Percentiles rank a stretch among this genome's conserved stretches.
phyloP scores from a whole-genome alignment of 2,797 vertebrate genomes.

The Hephaestus fuliginosus region DNA sequence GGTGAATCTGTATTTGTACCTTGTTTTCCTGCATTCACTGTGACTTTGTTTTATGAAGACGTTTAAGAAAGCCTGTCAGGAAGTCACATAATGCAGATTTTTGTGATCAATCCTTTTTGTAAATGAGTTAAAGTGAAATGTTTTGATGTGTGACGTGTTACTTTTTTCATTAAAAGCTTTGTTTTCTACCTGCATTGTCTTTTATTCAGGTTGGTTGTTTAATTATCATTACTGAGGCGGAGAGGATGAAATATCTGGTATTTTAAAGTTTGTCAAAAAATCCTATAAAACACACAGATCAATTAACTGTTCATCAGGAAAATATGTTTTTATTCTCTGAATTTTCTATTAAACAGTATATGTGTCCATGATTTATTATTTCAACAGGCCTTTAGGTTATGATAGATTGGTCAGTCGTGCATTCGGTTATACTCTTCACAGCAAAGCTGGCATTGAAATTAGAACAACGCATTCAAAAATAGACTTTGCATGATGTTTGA shows the following conservation, averaged over 20 bases:
- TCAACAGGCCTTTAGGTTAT: neutral
- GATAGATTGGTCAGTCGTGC: neutral
- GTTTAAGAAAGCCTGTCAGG: neutral
- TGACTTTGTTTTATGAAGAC: neutral
- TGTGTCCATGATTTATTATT: neutral
- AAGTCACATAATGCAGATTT: neutral
- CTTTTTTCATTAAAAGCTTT: slow-evolving; percentile 39
- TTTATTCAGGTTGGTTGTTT: neutral
- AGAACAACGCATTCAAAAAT: neutral
- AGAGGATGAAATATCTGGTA: neutral
- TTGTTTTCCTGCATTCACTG: neutral
- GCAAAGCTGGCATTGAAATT: neutral
- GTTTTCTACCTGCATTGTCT: neutral
- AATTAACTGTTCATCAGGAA: neutral
- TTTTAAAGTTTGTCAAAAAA: neutral
- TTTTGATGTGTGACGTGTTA: slow-evolving; percentile 7
- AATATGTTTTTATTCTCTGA: neutral
- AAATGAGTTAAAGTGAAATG: neutral
- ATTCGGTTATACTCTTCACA: neutral
- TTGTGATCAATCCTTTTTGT: neutral
- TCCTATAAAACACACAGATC: neutral
- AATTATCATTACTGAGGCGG: no score
- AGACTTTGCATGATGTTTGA: neutral
- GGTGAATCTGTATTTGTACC: neutral
- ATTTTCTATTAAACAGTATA: neutral